Percentiles rank a stretch among this genome's conserved stretches.
Evolutionary conservation across 2,797 vertebrate species (phyloP).

Genomic region (Melanotaenia maccullochi): DNA sequence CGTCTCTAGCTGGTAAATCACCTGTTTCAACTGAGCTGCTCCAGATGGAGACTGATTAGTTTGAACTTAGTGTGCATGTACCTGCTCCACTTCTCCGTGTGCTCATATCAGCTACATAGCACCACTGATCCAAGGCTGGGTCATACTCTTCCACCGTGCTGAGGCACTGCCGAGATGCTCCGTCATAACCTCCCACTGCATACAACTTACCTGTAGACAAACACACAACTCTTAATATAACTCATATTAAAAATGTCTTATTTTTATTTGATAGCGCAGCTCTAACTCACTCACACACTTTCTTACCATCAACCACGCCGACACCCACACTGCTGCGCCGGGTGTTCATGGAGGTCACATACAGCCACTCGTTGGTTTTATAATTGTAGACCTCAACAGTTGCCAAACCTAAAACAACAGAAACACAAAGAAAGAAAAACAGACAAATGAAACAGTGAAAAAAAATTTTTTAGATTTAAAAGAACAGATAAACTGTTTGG

Average conservation of each 20-base stretch:
- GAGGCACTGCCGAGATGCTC: slow-evolving; percentile 95
- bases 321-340: slow-evolving; percentile 97
- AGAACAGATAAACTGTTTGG: background rate
- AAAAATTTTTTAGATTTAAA: background rate
- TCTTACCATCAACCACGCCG: slow-evolving; percentile 93
- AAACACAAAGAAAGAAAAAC: background rate
- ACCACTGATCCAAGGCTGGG: slow-evolving; percentile 92
- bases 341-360: slow-evolving; percentile 96
- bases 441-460: background rate
- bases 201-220: slow-evolving; percentile 89
- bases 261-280: background rate
- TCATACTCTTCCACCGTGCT: slow-evolving; percentile 95
- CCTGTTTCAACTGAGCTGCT: background rate
- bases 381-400: slow-evolving; percentile 93
- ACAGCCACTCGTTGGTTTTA: slow-evolving; percentile 94
- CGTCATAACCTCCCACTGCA: slow-evolving; percentile 94
- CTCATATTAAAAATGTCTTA: background rate
- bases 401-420: slow-evolving; percentile 84
- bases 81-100: slow-evolving; percentile 97
- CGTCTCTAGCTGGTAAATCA: background rate
- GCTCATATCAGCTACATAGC: slow-evolving; percentile 94
- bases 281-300: background rate
- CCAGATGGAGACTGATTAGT: background rate
- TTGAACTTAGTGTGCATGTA: slow-evolving; percentile 56
- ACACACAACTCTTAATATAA: background rate